Evolutionary conservation across 2,113 vertebrate genomes (phyloP).

Genomic region (Myxocyprinus asiaticus): DNA sequence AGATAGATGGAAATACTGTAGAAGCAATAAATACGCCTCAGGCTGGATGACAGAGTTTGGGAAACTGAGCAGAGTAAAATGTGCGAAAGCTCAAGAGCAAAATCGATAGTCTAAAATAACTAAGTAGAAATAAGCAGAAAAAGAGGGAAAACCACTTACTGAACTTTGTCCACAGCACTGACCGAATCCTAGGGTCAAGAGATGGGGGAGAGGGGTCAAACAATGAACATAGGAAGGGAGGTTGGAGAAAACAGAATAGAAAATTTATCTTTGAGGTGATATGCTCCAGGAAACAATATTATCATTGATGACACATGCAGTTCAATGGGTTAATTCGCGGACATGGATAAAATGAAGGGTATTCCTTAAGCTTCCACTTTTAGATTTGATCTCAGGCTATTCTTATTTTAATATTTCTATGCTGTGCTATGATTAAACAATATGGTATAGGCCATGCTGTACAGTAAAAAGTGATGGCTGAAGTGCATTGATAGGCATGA

Average conservation of each 20-base stretch:
- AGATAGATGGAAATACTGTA: background rate
- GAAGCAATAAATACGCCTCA: constrained; percentile 17
- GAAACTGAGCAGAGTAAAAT: constrained; percentile 8
- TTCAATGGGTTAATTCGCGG: constrained; percentile 13
- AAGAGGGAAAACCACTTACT: constrained; percentile 64
- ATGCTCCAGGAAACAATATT: constrained; percentile 26
- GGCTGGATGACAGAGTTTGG: constrained; percentile 8
- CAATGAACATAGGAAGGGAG: constrained; percentile 14
- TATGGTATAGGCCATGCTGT: too few species aligned
- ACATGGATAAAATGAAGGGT: constrained; percentile 1
- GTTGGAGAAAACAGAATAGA: constrained; percentile 23
- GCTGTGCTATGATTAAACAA: too few species aligned
- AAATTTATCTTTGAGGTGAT: constrained; percentile 43
- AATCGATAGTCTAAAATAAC: constrained; percentile 43
- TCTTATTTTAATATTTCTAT: too few species aligned
- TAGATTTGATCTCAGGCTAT: background rate
- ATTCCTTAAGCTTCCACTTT: background rate
- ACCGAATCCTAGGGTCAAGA: constrained; percentile 56
- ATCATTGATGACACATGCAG: constrained; percentile 29
- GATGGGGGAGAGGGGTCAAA: constrained; percentile 32
- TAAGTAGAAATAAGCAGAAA: background rate
- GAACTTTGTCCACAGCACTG: constrained; percentile 60
- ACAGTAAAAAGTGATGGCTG: too few species aligned
- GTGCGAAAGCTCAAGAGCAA: constrained; percentile 14
- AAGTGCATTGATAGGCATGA: too few species aligned